These are phyloP conservation scores for Collichthys lucidus DNA, from an alignment of 2,113 vertebrate genomes.

Conservation along the genomic window DNA sequence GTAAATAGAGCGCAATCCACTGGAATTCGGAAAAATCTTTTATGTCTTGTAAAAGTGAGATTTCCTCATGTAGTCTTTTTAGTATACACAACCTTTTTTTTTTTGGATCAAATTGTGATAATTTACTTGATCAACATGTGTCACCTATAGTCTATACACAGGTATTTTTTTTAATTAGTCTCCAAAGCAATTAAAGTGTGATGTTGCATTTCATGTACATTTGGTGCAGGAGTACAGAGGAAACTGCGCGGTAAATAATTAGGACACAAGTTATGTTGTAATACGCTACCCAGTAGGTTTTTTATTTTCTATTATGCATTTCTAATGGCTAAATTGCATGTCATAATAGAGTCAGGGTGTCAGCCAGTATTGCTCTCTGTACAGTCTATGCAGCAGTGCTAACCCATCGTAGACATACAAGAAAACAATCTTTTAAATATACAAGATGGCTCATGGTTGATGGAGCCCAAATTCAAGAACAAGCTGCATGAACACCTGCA, in stretches of 20 bases:
- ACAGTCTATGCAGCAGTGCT: constrained; percentile 69
- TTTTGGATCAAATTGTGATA: constrained; percentile 72
- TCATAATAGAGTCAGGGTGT: constrained; percentile 62
- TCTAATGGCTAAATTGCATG: constrained; percentile 67
- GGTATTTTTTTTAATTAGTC: constrained; percentile 67
- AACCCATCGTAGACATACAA: constrained; percentile 68
- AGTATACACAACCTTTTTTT: constrained; percentile 78
- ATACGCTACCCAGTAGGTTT: constrained; percentile 75
- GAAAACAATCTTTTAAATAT: constrained; percentile 73
- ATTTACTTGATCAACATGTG: constrained; percentile 66
- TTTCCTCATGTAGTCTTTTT: constrained; percentile 62
- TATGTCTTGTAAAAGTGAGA: constrained; percentile 75
- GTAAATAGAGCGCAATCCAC: constrained; percentile 81
- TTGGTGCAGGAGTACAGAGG: constrained; percentile 63
- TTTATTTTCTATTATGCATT: constrained; percentile 77
- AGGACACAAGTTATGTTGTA: constrained; percentile 72
- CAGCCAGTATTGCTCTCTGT: constrained; percentile 75
- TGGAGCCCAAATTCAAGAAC: constrained; percentile 60
- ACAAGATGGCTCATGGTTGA: constrained; percentile 65
- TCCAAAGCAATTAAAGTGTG: constrained; percentile 72
- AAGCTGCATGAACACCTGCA: constrained; percentile 66
- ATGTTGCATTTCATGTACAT: constrained; percentile 73
- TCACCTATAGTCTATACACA: constrained; percentile 80
- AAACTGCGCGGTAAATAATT: constrained; percentile 72
- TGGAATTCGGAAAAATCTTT: constrained; percentile 74